Conservation (phyloP, 2,888 invertebrate genomes). For the Acanthococcus lagerstroemiae region DNA sequence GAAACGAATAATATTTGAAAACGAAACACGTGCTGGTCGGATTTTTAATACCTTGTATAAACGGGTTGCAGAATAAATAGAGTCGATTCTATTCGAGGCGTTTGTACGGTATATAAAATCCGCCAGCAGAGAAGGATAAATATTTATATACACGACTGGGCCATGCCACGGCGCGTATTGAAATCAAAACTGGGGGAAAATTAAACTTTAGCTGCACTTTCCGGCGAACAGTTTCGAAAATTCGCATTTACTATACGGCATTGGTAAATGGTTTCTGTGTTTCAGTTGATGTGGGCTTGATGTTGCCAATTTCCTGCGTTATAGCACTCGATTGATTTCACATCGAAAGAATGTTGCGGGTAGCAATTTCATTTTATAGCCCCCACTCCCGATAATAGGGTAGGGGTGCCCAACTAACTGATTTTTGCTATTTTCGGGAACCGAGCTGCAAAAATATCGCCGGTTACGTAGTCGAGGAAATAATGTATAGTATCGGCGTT, state of each 20-base stretch:
- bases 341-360: slow-evolving; percentile 28
- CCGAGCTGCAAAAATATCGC: neutral
- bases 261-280: slow-evolving; percentile 22
- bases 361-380: slow-evolving; percentile 27
- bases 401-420: slow-evolving; percentile 3
- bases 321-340: slow-evolving; percentile 27
- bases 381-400: neutral
- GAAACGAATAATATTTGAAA: too few species aligned
- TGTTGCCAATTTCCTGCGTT: slow-evolving; percentile 30
- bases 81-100: too few species aligned
- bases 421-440: too few species aligned
- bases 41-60: too few species aligned
- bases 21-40: too few species aligned
- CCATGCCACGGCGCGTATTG: too few species aligned
- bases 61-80: too few species aligned
- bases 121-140: too few species aligned
- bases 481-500: too few species aligned
- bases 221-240: slow-evolving; percentile 20
- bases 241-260: slow-evolving; percentile 14
- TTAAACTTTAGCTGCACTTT: slow-evolving; percentile 22
- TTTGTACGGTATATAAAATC: too few species aligned
- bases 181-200: slow-evolving; percentile 20
- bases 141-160: too few species aligned
- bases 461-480: neutral
- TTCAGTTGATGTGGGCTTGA: slow-evolving; percentile 29